phyloP scores from a whole-genome alignment of 2,113 vertebrate genomes.

The Lasiurus cinereus region DNA sequence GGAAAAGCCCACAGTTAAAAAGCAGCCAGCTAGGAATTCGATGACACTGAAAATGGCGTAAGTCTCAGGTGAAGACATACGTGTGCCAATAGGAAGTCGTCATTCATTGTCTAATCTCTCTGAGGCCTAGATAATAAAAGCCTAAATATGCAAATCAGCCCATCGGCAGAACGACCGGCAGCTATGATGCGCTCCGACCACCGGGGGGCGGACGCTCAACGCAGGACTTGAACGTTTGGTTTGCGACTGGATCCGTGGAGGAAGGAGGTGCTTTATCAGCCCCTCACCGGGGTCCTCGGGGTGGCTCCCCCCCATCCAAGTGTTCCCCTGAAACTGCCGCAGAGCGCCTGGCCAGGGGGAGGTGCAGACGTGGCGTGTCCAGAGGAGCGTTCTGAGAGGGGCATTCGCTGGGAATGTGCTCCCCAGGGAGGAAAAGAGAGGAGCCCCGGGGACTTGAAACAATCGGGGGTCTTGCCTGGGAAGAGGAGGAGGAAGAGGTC shows the following conservation, averaged over 20 bases:
- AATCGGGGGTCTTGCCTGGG: neutral
- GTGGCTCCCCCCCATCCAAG: neutral
- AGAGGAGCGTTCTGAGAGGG: neutral
- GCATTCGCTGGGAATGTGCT: neutral
- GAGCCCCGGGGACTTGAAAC: conserved; percentile 30
- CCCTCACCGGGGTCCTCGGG: neutral
- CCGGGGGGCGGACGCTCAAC: too few species aligned
- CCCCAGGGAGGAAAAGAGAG: conserved; percentile 25
- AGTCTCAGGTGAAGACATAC: too few species aligned
- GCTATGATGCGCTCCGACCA: too few species aligned
- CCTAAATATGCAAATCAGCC: too few species aligned
- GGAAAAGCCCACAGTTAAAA: too few species aligned
- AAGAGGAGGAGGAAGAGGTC: neutral
- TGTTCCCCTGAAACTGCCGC: conserved; percentile 1
- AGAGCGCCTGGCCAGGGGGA: neutral
- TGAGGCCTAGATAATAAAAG: too few species aligned
- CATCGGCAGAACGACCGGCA: too few species aligned
- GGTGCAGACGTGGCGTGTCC: neutral
- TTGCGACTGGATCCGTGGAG: neutral
- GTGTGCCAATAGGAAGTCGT: too few species aligned
- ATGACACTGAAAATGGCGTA: too few species aligned
- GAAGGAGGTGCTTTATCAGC: neutral
- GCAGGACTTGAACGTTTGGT: neutral
- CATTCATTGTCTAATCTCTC: too few species aligned
- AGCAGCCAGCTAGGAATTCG: too few species aligned